Evolutionary conservation across 2,888 invertebrate species (phyloP).

Genomic region (Ernsta delagoae): DNA sequence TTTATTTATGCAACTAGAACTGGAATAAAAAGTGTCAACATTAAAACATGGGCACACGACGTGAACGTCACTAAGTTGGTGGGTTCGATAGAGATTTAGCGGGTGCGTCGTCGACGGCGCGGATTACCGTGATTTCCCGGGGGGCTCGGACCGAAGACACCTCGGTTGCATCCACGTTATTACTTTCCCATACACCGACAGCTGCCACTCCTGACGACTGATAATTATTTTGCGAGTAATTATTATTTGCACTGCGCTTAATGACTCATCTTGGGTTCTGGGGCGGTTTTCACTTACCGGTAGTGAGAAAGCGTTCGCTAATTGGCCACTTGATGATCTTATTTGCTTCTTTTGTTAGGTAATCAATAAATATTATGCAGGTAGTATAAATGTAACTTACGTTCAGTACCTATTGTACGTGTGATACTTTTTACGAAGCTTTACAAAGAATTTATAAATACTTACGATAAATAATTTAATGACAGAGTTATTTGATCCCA

Average conservation of each 20-base stretch:
- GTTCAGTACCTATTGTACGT: too few relatives aligned
- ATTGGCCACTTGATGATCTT: conserved; percentile 6
- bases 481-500: too few relatives aligned
- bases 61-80: too few relatives aligned
- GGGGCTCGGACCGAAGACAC: conserved; percentile 81
- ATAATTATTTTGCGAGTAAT: conserved; percentile 67
- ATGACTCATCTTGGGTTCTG: conserved; percentile 14
- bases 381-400: too few relatives aligned
- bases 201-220: conserved; percentile 54
- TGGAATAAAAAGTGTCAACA: too few relatives aligned
- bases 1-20: too few relatives aligned
- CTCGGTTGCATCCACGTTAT: conserved; percentile 77
- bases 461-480: too few relatives aligned
- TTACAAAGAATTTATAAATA: too few relatives aligned
- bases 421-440: too few relatives aligned
- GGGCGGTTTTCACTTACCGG: conserved; percentile 28
- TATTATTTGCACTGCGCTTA: conserved; percentile 28
- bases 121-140: conserved; percentile 84
- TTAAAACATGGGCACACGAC: too few relatives aligned
- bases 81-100: too few relatives aligned
- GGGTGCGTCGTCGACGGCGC: conserved; percentile 41
- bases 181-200: conserved; percentile 77
- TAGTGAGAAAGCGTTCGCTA: not conserved
- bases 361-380: too few relatives aligned
- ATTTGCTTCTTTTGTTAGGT: not conserved